Percentiles rank a stretch among this genome's conserved stretches.
Evolutionary conservation across 2,888 invertebrate species (phyloP).

Genomic region (Drosophila mayaguana): DNA sequence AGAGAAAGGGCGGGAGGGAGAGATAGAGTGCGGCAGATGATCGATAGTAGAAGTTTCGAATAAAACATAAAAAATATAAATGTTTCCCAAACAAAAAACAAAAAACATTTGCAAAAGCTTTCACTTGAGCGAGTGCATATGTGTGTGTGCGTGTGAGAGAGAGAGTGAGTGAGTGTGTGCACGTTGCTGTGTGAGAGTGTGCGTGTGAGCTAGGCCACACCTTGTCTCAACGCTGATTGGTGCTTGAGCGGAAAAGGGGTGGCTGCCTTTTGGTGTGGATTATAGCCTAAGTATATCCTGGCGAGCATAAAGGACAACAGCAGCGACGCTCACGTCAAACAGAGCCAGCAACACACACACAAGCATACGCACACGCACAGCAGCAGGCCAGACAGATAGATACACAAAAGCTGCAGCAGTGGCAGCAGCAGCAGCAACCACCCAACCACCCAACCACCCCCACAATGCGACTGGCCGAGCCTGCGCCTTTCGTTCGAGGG

Average conservation of each 20-base stretch:
- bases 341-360: constrained; percentile 58
- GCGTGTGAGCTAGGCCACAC: constrained; percentile 75
- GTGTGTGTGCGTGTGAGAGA: constrained; percentile 15
- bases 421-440: constrained; percentile 19
- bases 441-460: constrained; percentile 43
- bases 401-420: constrained; percentile 48
- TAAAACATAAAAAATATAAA: constrained; percentile 5
- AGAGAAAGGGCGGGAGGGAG: background rate
- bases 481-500: constrained; percentile 48
- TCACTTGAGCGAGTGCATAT: constrained; percentile 9
- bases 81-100: constrained; percentile 38
- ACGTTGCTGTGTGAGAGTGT: constrained; percentile 23
- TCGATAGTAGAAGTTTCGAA: constrained; percentile 35
- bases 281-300: constrained; percentile 81
- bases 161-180: constrained; percentile 21
- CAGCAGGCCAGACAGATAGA: constrained; percentile 59
- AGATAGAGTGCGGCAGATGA: too few species aligned
- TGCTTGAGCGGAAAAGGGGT: constrained; percentile 82
- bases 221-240: constrained; percentile 84
- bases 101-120: constrained; percentile 58
- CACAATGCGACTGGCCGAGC: constrained; percentile 48
- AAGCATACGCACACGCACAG: constrained; percentile 17
- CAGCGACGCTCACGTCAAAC: constrained; percentile 55
- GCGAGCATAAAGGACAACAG: constrained; percentile 62
- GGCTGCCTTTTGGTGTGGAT: constrained; percentile 76